Base-by-base conservation (phyloP, 2,888 invertebrate species). In the Meteorus cinctellus region DNA sequence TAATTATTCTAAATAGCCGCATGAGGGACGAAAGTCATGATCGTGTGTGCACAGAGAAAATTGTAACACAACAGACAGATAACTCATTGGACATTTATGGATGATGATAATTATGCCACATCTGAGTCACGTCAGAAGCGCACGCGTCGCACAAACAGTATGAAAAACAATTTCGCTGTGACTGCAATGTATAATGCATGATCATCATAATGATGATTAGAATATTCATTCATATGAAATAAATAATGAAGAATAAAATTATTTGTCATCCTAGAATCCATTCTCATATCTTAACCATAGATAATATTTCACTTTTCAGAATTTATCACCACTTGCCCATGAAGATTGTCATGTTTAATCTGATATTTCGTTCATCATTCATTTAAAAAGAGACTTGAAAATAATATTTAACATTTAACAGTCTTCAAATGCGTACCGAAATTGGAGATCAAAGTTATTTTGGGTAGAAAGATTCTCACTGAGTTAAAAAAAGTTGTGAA, bases 1-100 rank as follows among this genome's bases (percentile, higher is more conserved):
- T 65, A 72, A 65, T 72, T 45, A 63, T n/a, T 55, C 41, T 19
- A 51, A 65, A 48, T 72, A 65, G 24, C 60, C 24, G 51, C 69
- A 70, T 51, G 48, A 29, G 51, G 59, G 6, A 29, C 27, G 31
- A 51, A 45, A 68, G 29, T 68, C 19, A 24, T n/a, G 6, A 68
- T 51, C 48, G 27, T 24, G 27, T 74, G 41, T 36, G 41, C 62
- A 34, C 74, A 72, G 76, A 59, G 48, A 48, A 75, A 74, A 78
- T 70, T 65, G 76, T 75, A 78, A 77, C 34, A 67, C 31, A 36
- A 72, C 63, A 63, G 34, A 51, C 51, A 73, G 75, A 77, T 79
- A 73, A 77, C 66, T 76, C 67, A 66, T 76, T 75, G 71, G 67
- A 68, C 72, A 62, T 36, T 72, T 36, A 31, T 73, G 65, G 51